Evolutionary conservation across 2,113 vertebrate genomes (phyloP).

Genomic region (Steatornis caripensis): DNA sequence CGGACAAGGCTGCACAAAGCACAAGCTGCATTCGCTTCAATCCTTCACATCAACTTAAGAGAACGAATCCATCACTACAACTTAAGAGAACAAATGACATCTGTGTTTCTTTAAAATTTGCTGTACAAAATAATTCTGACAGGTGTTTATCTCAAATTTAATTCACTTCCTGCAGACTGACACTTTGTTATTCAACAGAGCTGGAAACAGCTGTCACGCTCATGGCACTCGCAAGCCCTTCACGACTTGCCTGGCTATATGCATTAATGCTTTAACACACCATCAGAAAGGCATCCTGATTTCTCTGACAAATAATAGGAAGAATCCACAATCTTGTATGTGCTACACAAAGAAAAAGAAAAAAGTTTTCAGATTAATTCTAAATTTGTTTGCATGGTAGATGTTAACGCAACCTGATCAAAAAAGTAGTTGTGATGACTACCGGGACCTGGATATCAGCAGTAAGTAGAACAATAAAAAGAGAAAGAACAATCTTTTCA

Average conservation of each 20-base stretch:
- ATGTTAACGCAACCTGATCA: not conserved
- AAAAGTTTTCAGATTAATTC: not conserved
- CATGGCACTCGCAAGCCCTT: not conserved
- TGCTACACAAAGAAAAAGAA: not conserved
- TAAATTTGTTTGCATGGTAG: not conserved
- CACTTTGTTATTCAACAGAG: not conserved
- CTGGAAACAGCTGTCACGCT: not conserved
- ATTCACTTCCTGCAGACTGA: not conserved
- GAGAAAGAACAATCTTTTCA: not conserved
- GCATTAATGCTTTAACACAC: not conserved
- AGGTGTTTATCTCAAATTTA: not conserved
- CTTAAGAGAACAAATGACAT: not conserved
- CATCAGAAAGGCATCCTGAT: not conserved
- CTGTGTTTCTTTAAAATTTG: not conserved
- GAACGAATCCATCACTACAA: no score
- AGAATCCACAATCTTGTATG: not conserved
- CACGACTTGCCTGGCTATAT: not conserved
- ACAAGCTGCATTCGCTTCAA: not conserved
- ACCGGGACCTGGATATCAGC: accelerated
- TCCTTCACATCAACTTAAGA: no score
- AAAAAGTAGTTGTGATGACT: not conserved
- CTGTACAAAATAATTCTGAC: not conserved
- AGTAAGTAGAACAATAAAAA: not conserved
- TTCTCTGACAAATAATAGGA: not conserved
- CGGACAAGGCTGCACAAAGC: not conserved